A percentile compares a stretch with the other conserved stretches of the same genome.
phyloP scores from a whole-genome alignment of 2,888 invertebrate species.

The Acheta domesticus region DNA sequence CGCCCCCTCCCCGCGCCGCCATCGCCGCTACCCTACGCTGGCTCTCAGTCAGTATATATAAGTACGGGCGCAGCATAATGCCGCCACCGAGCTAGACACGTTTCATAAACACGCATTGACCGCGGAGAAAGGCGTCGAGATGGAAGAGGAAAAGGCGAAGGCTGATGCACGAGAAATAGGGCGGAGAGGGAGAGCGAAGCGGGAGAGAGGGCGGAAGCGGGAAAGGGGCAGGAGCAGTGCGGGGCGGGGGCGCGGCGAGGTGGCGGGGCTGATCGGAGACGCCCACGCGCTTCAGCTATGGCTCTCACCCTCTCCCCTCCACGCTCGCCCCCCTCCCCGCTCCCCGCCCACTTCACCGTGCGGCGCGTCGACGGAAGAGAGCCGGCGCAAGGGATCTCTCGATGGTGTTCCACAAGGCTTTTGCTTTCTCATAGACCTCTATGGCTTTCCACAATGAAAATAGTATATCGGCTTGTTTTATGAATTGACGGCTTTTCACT shows the following conservation, averaged over 20 bases:
- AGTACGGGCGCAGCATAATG: constrained; percentile 28
- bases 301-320: background rate
- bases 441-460: too few species aligned
- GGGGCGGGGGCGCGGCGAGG: background rate
- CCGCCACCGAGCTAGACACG: constrained; percentile 22
- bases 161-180: too few species aligned
- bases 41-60: constrained; percentile 35
- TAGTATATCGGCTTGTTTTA: too few species aligned
- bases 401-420: too few species aligned
- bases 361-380: too few species aligned
- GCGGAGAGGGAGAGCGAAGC: too few species aligned
- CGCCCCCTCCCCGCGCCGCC: constrained; percentile 26
- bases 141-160: background rate
- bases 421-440: too few species aligned
- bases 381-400: too few species aligned
- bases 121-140: constrained; percentile 30
- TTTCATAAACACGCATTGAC: constrained; percentile 37
- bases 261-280: background rate
- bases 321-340: too few species aligned
- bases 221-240: background rate
- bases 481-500: too few species aligned
- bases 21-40: constrained; percentile 24
- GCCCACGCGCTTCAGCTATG: background rate
- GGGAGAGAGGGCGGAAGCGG: background rate
- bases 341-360: background rate